Base-by-base conservation (phyloP, 2,113 vertebrate genomes). In the Drymodes brunneopygia region DNA sequence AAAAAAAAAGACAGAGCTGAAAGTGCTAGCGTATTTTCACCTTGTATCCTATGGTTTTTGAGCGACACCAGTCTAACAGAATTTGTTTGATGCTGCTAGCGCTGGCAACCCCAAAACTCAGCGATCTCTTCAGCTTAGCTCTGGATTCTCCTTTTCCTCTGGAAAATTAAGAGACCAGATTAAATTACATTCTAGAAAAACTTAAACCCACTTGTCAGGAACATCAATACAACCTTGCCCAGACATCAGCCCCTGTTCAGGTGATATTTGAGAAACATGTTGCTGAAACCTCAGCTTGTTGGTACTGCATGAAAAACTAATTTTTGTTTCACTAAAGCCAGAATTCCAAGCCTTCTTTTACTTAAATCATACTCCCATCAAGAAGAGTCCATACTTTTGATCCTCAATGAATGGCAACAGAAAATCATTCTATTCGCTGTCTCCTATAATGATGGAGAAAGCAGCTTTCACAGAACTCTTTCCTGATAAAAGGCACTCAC, bases 51-150 rank as follows among this genome's bases (percentile, higher is more conserved):
- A 99, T 96, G 19, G 99, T 99, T 98, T 99, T 99, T 47, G 98
- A 99, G 47, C 99, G 99, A 93, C 99, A 99, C 99, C 99, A 99
- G 54, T 99, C 99, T 51, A 99, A 93, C 7, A 99, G 98, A 73
- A 99, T 99, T 95, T 99, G 98, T 91, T 99, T 99, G 67, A 99
- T 99, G 69, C 99, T 99, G 87, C 98, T 99, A 88, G 99, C 99
- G 0, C 99, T 99, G 92, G 99, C 98, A 48, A 98, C 98, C 0
- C 98, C 99, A 14, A 99, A 99, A 87, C 99, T 99, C 98, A 99
- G 99, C 0, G 99, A 99, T 38, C 99, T 98, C 93, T 98, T 99
- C 95, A 99, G 98, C 91, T 99, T 99, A 29, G 98, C 98, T 94
- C 98, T 98, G 24, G 97, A 93, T 91, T 98, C 98, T 29, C 98